A percentile compares a stretch with the other conserved stretches of the same genome.
phyloP scores from a whole-genome alignment of 1,140 invertebrate genomes.

The Drosophila jambulina region DNA sequence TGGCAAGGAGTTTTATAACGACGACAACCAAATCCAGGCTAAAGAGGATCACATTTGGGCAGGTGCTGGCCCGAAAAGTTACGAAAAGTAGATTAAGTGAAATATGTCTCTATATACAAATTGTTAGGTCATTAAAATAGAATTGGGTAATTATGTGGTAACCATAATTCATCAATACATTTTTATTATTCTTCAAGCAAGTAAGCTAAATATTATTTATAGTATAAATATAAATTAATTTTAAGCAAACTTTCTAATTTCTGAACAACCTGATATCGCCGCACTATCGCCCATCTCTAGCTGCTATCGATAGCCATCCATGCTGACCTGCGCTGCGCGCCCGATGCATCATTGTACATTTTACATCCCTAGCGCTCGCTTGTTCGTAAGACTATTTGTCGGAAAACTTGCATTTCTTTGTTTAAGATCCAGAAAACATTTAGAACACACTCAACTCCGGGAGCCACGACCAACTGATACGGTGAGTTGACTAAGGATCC shows the following conservation, averaged over 20 bases:
- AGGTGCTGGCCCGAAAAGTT: no score
- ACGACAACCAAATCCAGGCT: no score
- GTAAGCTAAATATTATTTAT: background rate
- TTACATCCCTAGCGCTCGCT: conserved; percentile 36
- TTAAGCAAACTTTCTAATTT: background rate
- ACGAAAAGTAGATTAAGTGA: no score
- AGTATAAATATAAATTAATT: no score
- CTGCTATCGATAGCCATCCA: conserved; percentile 11
- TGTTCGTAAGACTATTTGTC: conserved; percentile 26
- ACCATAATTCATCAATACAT: no score
- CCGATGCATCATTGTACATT: conserved; percentile 31
- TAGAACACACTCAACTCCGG: background rate
- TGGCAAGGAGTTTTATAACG: no score
- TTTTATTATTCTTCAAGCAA: background rate
- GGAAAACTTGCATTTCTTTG: conserved; percentile 29
- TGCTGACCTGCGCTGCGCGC: conserved; percentile 23
- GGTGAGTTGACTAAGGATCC: conserved; percentile 29
- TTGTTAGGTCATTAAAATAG: no score
- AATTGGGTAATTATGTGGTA: no score
- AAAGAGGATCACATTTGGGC: no score
- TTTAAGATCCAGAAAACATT: conserved; percentile 25
- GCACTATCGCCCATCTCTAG: conserved; percentile 7
- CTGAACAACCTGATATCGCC: background rate
- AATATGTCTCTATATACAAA: no score
- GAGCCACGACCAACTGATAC: conserved; percentile 18